phyloP scores from a whole-genome alignment of 2,113 vertebrate species.

The Hiodon alosoides region DNA sequence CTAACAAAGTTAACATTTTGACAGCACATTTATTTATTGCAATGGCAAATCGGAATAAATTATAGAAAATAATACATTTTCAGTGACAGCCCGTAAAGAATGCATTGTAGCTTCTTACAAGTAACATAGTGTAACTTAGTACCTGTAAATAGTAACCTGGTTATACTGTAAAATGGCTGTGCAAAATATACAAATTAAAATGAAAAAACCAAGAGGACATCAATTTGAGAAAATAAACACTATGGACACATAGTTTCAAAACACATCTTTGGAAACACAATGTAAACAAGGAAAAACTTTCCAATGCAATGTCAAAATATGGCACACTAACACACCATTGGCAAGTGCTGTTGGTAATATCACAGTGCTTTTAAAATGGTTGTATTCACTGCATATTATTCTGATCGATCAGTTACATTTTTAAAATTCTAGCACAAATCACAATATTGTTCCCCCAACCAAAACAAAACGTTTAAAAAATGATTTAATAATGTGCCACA shows the following conservation, averaged over 20 bases:
- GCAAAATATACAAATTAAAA: too few species aligned
- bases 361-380: constrained; percentile 37
- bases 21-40: constrained; percentile 23
- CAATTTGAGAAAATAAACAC: not conserved
- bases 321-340: constrained; percentile 27
- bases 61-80: constrained; percentile 15
- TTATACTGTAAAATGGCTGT: not conserved
- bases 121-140: not conserved
- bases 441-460: not conserved
- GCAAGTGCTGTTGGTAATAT: constrained; percentile 32
- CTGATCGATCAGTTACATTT: not conserved
- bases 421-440: not conserved
- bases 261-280: not conserved
- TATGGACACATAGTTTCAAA: not conserved
- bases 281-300: not conserved
- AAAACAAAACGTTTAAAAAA: not conserved
- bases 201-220: too few species aligned
- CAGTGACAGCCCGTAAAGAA: not conserved
- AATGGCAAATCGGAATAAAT: constrained; percentile 28
- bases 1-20: constrained; percentile 19
- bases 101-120: not conserved
- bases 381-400: constrained; percentile 16
- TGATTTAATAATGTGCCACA: not conserved
- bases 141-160: not conserved
- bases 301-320: constrained; percentile 27